Evolutionary conservation across 35 echinoderm and acorn worm genomes (phyloP), one percentile per base, ranked within the genome.

Genomic region (Acanthaster planci): DNA sequence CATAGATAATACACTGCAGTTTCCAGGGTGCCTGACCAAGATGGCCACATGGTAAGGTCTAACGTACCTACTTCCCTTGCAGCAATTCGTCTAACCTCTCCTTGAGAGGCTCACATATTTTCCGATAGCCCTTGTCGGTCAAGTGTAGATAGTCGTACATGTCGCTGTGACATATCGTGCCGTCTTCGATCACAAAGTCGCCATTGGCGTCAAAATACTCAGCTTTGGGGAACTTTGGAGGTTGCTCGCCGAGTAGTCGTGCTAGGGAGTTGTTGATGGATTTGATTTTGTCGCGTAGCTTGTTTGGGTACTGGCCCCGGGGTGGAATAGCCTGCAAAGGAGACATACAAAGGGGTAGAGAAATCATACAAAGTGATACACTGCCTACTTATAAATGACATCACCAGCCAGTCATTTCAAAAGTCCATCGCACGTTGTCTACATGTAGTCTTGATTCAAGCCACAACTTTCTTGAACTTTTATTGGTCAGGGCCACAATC

Each of bases 71-170:
- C 53, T 90, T 89, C 1, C 64, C 77, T 7, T 68, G 40, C 34
- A 97, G 79, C 17, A 97, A 37, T 37, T 90, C 88, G 4, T 81
- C 75, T 51, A 97, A 40, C 60, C 84, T 39, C 0, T 84, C 88
- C 15, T 77, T 68, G 29, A 93, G 77, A 12, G 95, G 91, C 67
- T 93, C 75, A 50, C 85, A 90, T 12, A 90, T 76, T 52, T 97
- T 97, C 19, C 68, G 42, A 54, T 97, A 97, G 5, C 95, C 95
- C 60, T 90, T 19, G 6, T 56, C 55, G 26, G 95, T 97, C 27
- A 97, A 88, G 72, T 97, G 95, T 22, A 97, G 80, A 39, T 84
- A 97, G 55, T 97, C 95, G 51, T 77, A 90, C 80, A 97, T 81
- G 58, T 97, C 95, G n/a, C 44, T 47, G 47, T 83, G 85, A 39